Percentiles rank a stretch among this genome's conserved stretches.
Conservation (phyloP, 2,113 vertebrate species). For the Rhegmatorhina hoffmannsi region DNA sequence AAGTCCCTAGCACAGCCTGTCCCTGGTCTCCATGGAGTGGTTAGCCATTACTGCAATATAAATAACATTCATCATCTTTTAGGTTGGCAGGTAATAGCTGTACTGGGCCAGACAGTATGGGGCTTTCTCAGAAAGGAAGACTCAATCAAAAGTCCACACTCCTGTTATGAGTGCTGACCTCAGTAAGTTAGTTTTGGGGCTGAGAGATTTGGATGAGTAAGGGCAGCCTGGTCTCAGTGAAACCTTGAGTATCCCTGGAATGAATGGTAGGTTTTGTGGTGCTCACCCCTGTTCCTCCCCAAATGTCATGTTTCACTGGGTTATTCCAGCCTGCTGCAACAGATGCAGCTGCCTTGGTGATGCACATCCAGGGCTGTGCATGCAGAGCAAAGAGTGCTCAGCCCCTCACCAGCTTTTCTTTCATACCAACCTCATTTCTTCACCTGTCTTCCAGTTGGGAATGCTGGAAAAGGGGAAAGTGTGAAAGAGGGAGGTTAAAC, state of each 20-base stretch:
- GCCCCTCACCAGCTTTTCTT: not conserved
- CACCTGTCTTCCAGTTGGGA: not conserved
- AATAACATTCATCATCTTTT: conserved; percentile 61
- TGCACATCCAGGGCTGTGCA: not conserved
- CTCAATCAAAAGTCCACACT: not conserved
- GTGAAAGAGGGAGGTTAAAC: not conserved
- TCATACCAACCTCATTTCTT: not conserved
- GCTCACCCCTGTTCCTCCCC: not conserved
- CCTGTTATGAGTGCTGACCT: conserved; percentile 14
- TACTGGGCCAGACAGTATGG: not conserved
- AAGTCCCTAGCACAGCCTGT: conserved; percentile 44
- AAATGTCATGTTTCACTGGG: not conserved
- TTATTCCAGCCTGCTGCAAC: not conserved
- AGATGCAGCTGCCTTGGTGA: rapidly evolving
- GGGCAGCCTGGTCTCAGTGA: not conserved
- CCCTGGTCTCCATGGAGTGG: conserved; percentile 35
- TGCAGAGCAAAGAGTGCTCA: not conserved
- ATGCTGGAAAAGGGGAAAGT: not conserved
- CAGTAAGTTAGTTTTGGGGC: conserved; percentile 9
- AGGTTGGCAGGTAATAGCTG: conserved; percentile 50
- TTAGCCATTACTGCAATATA: conserved; percentile 53
- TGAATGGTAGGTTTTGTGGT: not conserved
- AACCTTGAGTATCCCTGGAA: not conserved
- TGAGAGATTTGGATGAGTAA: not conserved
- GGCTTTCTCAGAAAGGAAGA: conserved; percentile 27